These are phyloP conservation scores for Cryptotermes secundus DNA, from an alignment of 1,140 invertebrate genomes.

Conservation along the genomic window DNA sequence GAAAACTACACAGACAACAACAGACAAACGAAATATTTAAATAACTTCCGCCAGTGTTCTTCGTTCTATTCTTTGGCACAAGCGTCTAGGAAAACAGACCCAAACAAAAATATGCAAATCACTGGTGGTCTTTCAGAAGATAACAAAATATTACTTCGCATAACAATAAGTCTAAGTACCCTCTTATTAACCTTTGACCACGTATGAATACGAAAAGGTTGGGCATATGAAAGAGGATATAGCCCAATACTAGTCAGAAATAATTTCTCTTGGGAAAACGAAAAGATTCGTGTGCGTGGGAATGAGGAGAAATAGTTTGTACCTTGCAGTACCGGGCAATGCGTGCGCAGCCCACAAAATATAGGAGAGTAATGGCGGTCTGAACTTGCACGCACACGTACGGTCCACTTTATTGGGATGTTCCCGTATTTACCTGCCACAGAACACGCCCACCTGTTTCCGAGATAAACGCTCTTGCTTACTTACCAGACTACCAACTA, in stretches of 20 bases:
- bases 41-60: too few species aligned
- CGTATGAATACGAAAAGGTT: not conserved
- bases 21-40: too few species aligned
- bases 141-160: not conserved
- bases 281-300: not conserved
- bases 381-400: not conserved
- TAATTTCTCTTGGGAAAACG: constrained; percentile 3
- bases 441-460: not conserved
- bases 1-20: too few species aligned
- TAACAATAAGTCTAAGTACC: not conserved
- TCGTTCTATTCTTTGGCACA: too few species aligned
- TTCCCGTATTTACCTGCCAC: not conserved
- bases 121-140: not conserved
- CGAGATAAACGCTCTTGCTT: not conserved
- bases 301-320: not conserved
- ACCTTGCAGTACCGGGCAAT: not conserved
- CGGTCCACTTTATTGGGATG: not conserved
- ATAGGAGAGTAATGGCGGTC: not conserved
- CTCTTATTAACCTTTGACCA: constrained; percentile 12
- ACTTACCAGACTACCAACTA: not conserved
- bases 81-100: not conserved
- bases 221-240: not conserved
- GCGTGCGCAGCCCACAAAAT: not conserved
- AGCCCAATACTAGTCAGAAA: not conserved
- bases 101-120: not conserved